Conservation (phyloP, 1,140 invertebrate genomes). For the Drosophila ficusphila region DNA sequence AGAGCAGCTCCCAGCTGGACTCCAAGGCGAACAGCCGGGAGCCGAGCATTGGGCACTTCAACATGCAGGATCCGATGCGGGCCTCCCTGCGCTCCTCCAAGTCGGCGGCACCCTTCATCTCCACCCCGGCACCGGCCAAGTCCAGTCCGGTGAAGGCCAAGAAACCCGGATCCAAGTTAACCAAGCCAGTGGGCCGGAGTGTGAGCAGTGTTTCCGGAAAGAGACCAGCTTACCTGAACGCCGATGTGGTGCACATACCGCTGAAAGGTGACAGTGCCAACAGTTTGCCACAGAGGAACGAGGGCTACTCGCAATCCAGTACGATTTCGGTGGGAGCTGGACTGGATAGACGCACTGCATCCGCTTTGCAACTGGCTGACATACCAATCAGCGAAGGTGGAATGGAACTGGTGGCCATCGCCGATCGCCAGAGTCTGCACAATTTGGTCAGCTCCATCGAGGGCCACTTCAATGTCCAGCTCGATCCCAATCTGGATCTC, state of each 20-base stretch:
- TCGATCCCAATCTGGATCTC: conserved; percentile 86
- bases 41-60: conserved; percentile 68
- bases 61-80: conserved; percentile 65
- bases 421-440: conserved; percentile 80
- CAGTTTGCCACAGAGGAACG: conserved; percentile 67
- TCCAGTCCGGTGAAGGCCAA: conserved; percentile 57
- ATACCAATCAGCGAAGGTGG: conserved; percentile 81
- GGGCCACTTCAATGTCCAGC: conserved; percentile 75
- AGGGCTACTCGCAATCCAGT: conserved; percentile 76
- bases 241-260: conserved; percentile 86
- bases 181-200: conserved; percentile 85
- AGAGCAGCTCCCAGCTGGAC: conserved; percentile 27
- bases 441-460: conserved; percentile 80
- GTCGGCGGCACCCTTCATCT: conserved; percentile 31
- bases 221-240: conserved; percentile 81
- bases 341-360: conserved; percentile 78
- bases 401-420: conserved; percentile 83
- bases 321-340: conserved; percentile 73
- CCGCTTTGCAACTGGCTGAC: conserved; percentile 80
- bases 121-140: conserved; percentile 10
- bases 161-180: conserved; percentile 44
- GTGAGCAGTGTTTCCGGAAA: conserved; percentile 86
- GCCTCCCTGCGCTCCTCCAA: conserved; percentile 67
- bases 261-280: conserved; percentile 85
- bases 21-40: conserved; percentile 57